These are phyloP conservation scores for Zygothrica quintamaculata DNA, from an alignment of 2,888 invertebrate genomes.

Conservation along the genomic window DNA sequence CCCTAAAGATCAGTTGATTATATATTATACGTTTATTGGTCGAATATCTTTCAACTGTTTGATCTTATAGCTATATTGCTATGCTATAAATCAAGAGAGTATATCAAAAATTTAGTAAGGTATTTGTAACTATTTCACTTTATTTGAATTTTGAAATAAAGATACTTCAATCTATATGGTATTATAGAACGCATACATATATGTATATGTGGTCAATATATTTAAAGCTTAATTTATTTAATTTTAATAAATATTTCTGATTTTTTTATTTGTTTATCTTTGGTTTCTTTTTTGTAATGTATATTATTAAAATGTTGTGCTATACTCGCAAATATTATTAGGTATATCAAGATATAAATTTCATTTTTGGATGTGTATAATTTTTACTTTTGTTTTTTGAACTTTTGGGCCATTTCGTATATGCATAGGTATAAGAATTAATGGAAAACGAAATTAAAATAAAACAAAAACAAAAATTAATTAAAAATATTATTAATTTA, in stretches of 20 bases:
- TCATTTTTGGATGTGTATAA: constrained; percentile 47
- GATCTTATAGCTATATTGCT: too few species aligned
- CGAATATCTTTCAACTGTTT: too few species aligned
- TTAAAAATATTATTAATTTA: constrained; percentile 44
- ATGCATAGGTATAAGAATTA: constrained; percentile 9
- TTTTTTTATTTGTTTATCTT: constrained; percentile 7
- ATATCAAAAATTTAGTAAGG: too few species aligned
- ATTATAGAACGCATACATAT: constrained; percentile 5
- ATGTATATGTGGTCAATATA: constrained; percentile 28
- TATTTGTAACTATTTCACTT: constrained; percentile 24
- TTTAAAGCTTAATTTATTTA: constrained; percentile 25
- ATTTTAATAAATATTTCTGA: not conserved
- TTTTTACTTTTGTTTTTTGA: constrained; percentile 51
- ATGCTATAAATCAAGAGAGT: too few species aligned
- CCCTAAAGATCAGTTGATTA: too few species aligned
- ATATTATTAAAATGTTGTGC: constrained; percentile 63
- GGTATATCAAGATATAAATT: constrained; percentile 40
- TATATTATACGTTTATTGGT: too few species aligned
- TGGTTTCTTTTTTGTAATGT: constrained; percentile 64
- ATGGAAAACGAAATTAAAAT: constrained; percentile 1
- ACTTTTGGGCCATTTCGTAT: constrained; percentile 64
- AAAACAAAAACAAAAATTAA: constrained; percentile 36
- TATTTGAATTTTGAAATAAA: constrained; percentile 48
- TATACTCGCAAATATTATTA: constrained; percentile 33
- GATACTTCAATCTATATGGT: constrained; percentile 2